Conservation (phyloP, 2,888 invertebrate genomes). For the Drosophila trichaetosa region DNA sequence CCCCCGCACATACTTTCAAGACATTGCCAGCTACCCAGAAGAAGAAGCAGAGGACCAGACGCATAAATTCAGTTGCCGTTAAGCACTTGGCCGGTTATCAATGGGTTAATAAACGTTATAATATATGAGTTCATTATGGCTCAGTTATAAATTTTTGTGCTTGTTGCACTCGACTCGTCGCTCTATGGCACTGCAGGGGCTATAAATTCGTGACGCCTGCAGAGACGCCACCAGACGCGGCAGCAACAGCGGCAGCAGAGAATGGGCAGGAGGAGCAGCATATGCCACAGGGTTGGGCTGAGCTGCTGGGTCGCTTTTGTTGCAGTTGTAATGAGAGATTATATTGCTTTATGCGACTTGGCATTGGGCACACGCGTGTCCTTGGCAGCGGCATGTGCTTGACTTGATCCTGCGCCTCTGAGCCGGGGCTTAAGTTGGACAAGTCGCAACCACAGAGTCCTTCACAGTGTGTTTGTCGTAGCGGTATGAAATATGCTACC, state of each 20-base stretch:
- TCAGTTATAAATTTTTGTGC: slow-evolving; percentile 75
- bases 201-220: slow-evolving; percentile 71
- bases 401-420: slow-evolving; percentile 66
- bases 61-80: slow-evolving; percentile 69
- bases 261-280: slow-evolving; percentile 31
- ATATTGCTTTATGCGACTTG: slow-evolving; percentile 77
- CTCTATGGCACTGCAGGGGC: slow-evolving; percentile 71
- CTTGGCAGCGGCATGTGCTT: slow-evolving; percentile 56
- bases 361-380: slow-evolving; percentile 67
- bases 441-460: slow-evolving; percentile 40
- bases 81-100: slow-evolving; percentile 76
- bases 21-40: neutral
- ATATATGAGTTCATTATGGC: slow-evolving; percentile 80
- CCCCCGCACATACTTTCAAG: neutral
- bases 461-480: neutral
- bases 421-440: slow-evolving; percentile 54
- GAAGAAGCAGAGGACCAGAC: slow-evolving; percentile 51
- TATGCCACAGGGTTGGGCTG: slow-evolving; percentile 54
- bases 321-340: slow-evolving; percentile 78
- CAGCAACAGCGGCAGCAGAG: slow-evolving; percentile 2
- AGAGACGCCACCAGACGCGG: slow-evolving; percentile 31
- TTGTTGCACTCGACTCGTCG: slow-evolving; percentile 64
- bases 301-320: slow-evolving; percentile 57
- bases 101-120: slow-evolving; percentile 79
- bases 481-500: neutral